These are phyloP conservation scores for Drymodes brunneopygia DNA, from an alignment of 2,113 vertebrate genomes.

Conservation along the genomic window DNA sequence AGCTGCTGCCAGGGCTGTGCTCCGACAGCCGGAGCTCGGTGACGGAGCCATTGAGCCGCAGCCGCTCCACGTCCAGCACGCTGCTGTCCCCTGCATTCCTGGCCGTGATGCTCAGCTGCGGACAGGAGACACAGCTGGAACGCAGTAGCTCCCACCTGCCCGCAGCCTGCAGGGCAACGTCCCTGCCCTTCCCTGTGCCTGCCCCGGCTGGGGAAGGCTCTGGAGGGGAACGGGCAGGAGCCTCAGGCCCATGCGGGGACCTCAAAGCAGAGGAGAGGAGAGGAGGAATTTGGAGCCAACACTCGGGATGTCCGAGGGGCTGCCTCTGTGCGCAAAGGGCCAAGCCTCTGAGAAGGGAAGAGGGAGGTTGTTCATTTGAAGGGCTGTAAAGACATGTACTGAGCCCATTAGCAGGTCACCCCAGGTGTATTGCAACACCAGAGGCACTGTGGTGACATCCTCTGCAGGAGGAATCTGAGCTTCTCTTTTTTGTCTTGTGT, in stretches of 20 bases:
- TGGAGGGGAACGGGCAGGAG: not conserved
- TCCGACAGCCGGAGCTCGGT: not conserved
- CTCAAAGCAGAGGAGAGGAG: not conserved
- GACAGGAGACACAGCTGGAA: not conserved
- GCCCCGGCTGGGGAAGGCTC: not conserved
- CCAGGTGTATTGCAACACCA: not conserved
- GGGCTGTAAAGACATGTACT: accelerated
- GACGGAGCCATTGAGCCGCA: not conserved
- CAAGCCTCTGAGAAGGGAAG: not conserved
- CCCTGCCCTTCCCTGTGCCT: not conserved
- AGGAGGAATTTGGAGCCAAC: not conserved
- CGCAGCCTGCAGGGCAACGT: not conserved
- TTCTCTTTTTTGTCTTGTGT: not conserved
- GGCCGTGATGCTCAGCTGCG: not conserved
- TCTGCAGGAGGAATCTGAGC: accelerated
- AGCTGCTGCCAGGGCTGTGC: not conserved
- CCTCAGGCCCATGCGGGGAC: accelerated
- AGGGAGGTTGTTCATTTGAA: not conserved
- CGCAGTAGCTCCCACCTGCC: not conserved
- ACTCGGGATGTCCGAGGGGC: accelerated
- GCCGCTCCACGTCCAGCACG: not conserved
- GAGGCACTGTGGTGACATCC: not conserved
- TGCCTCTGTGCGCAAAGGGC: not conserved
- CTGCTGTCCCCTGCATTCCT: not conserved
- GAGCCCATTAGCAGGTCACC: accelerated